Evolutionary conservation across 2,797 vertebrate genomes (phyloP), one percentile per base, ranked within the genome.

Genomic region (Mus caroli): DNA sequence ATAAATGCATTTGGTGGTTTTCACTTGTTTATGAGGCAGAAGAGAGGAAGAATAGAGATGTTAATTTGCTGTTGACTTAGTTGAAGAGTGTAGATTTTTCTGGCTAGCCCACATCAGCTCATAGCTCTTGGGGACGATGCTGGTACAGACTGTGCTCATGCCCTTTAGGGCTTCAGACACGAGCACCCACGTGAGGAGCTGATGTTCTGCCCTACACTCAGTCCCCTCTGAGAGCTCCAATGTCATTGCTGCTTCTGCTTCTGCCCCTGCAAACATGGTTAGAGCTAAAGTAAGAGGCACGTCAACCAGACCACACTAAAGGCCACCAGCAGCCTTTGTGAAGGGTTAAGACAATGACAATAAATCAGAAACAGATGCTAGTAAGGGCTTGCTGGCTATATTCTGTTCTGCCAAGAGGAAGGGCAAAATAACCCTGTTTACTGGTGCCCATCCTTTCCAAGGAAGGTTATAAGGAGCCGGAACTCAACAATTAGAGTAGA

Each of bases 71-170:
- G 1, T 50, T 95, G 12, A 78, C 40, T 90, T 91, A 87, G 19
- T 56, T 56, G 31, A 89, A 96, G 64, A 89, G 31, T 84, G 43
- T 50, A 43, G 92, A 64, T 94, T 93, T 95, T 93, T 90, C 50
- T 73, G 90, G 78, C 28, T 71, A 94, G 50, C 37, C 56, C 24
- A 52, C 62, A 43, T 73, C 24, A 78, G 34, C n/a, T 64, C 54
- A 40, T 17, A 56, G 62, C 80, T 56, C 80, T 11, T 37, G 10
- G 12, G 62, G 92, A 19, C 90, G 37, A 24, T 56, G 50, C 50
- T 83, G 9, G 43, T 24, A 7, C 34, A 89, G 95, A 24, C 24
- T 92, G 22, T 88, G 43, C 71, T 90, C 46, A 31, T 90, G 85
- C 40, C 62, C 73, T 77, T 82, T 60, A 86, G 75, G 43, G 58